These are phyloP conservation scores for Drosophila paramelanica DNA, from an alignment of 2,888 invertebrate genomes.

Conservation along the genomic window DNA sequence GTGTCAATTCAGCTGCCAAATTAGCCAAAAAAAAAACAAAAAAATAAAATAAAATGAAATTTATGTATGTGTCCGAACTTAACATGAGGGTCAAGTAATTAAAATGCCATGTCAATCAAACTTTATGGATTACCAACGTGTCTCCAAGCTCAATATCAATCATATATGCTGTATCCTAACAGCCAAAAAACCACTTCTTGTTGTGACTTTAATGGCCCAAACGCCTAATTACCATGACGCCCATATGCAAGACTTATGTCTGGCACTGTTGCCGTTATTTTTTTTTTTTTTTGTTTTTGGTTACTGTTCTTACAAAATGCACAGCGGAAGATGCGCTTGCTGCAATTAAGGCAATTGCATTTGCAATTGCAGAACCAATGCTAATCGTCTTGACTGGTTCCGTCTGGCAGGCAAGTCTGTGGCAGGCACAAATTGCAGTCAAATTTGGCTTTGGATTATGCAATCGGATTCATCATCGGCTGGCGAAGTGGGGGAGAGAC, in stretches of 20 bases:
- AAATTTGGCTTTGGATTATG: constrained; percentile 58
- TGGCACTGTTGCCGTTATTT: constrained; percentile 12
- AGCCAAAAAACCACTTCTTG: constrained; percentile 15
- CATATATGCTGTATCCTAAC: constrained; percentile 20
- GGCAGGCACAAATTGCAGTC: constrained; percentile 61
- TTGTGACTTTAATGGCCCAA: constrained; percentile 29
- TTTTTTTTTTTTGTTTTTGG: constrained; percentile 13
- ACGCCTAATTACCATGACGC: constrained; percentile 58
- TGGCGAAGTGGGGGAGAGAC: constrained; percentile 25
- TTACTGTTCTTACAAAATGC: constrained; percentile 58
- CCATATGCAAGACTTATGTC: constrained; percentile 22
- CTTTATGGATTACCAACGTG: constrained; percentile 56
- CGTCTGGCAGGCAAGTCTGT: constrained; percentile 20
- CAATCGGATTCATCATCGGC: constrained; percentile 58
- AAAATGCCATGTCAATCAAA: constrained; percentile 74
- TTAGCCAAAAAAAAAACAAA: constrained; percentile 28
- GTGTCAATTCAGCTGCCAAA: constrained; percentile 55
- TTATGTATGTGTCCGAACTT: background rate
- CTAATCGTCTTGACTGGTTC: constrained; percentile 37
- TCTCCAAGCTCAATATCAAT: constrained; percentile 2
- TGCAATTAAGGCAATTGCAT: constrained; percentile 71
- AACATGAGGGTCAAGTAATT: constrained; percentile 65
- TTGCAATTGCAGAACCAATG: constrained; percentile 70
- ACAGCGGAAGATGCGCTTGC: constrained; percentile 64
- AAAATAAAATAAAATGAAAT: background rate